A percentile compares a stretch with the other conserved stretches of the same genome.
phyloP scores from a whole-genome alignment of 2,113 vertebrate species.

The Megaceryle torquata region DNA sequence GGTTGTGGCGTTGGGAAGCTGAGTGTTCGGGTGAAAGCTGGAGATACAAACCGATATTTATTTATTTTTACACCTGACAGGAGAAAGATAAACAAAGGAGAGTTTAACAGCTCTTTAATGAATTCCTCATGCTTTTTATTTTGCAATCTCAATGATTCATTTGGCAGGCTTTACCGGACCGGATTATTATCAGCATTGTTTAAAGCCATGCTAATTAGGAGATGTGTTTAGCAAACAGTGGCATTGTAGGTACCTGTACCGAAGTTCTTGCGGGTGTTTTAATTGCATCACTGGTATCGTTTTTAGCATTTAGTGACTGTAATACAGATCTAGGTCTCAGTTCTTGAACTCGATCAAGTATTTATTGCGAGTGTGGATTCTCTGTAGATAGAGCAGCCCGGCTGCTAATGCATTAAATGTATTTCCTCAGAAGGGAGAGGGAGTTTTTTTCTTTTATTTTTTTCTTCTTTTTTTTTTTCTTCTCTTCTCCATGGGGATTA shows the following conservation, averaged over 20 bases:
- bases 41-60: neutral
- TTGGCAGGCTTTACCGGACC: neutral
- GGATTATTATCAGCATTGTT: slow-evolving; percentile 65
- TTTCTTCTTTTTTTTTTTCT: neutral
- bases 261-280: neutral
- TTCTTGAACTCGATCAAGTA: neutral
- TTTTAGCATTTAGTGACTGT: neutral
- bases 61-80: slow-evolving; percentile 54
- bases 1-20: neutral
- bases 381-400: neutral
- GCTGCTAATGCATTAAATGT: neutral
- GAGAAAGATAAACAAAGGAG: slow-evolving; percentile 70
- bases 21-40: neutral
- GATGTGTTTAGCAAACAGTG: slow-evolving; percentile 3
- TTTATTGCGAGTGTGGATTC: neutral
- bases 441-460: neutral
- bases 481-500: neutral
- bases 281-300: neutral
- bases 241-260: slow-evolving; percentile 62
- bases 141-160: slow-evolving; percentile 48
- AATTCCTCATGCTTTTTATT: slow-evolving; percentile 49
- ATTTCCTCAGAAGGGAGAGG: neutral
- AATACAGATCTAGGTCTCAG: neutral
- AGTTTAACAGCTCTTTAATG: slow-evolving; percentile 65
- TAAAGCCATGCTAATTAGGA: slow-evolving; percentile 68